Percentiles rank a stretch among this genome's conserved stretches.
phyloP scores from a whole-genome alignment of 2,888 invertebrate species.

The Tipula lateralis region DNA sequence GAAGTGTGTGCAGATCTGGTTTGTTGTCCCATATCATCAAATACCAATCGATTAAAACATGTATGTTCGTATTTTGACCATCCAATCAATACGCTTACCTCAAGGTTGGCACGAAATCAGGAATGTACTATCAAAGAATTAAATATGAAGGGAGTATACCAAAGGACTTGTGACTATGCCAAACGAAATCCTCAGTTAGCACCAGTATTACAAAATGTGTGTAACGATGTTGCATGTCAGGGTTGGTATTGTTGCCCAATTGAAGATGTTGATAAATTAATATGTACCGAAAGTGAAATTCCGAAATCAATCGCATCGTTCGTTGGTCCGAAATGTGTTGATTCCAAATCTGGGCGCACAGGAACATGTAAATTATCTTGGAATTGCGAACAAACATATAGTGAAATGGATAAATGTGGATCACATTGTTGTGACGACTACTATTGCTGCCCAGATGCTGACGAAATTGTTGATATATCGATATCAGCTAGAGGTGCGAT shows the following conservation, averaged over 20 bases:
- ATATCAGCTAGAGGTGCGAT: too few relatives aligned
- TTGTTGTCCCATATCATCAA: not conserved
- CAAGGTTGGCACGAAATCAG: not conserved
- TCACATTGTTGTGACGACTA: not conserved
- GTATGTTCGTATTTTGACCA: not conserved
- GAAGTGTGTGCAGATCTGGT: not conserved
- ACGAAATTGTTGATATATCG: not conserved
- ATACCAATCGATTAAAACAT: not conserved
- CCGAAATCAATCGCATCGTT: not conserved
- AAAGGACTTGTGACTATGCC: not conserved
- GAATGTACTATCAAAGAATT: not conserved
- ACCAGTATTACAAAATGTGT: not conserved
- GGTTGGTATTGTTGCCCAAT: not conserved
- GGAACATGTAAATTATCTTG: not conserved
- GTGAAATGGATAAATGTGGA: not conserved
- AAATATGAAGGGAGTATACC: not conserved
- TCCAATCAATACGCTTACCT: not conserved
- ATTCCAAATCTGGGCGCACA: not conserved
- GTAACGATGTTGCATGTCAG: not conserved
- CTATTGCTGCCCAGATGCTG: not conserved
- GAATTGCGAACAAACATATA: not conserved
- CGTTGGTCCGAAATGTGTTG: not conserved
- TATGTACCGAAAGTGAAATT: not conserved
- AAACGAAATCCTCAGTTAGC: not conserved
- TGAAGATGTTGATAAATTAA: not conserved